These are phyloP conservation scores for Pantala flavescens DNA, from an alignment of 1,140 invertebrate genomes.

Conservation along the genomic window DNA sequence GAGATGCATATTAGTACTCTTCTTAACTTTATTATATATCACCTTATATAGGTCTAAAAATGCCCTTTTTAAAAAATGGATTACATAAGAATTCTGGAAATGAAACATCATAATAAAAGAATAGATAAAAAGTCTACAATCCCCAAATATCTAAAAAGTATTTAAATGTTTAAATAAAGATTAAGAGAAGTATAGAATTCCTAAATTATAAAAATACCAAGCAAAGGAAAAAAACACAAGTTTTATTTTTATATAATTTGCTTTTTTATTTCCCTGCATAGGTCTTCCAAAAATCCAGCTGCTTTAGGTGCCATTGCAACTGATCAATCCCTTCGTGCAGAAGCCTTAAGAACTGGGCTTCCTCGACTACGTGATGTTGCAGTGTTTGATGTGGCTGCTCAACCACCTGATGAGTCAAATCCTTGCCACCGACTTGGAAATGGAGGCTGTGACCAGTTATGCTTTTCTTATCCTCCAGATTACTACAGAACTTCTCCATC, in stretches of 20 bases:
- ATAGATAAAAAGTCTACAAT: no score
- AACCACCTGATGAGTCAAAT: constrained; percentile 67
- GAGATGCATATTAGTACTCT: no score
- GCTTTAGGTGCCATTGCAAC: not conserved
- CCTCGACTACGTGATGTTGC: constrained; percentile 77
- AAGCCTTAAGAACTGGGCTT: constrained; percentile 54
- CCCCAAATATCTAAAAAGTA: no score
- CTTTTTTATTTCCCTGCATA: not conserved
- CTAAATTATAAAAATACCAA: no score
- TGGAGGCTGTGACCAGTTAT: constrained; percentile 85
- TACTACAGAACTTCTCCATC: not conserved
- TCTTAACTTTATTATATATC: no score
- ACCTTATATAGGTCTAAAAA: no score
- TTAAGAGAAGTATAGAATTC: no score
- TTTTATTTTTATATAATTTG: not conserved
- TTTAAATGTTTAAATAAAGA: no score
- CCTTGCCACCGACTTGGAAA: constrained; percentile 61
- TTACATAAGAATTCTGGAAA: no score
- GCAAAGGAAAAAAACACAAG: no score
- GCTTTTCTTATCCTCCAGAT: constrained; percentile 78
- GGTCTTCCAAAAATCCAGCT: not conserved
- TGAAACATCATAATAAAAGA: no score
- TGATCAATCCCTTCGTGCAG: not conserved
- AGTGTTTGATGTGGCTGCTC: constrained; percentile 78
- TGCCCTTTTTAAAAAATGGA: no score